Base-by-base conservation (phyloP, 2,888 invertebrate species). In the Tetanocera ferruginea region DNA sequence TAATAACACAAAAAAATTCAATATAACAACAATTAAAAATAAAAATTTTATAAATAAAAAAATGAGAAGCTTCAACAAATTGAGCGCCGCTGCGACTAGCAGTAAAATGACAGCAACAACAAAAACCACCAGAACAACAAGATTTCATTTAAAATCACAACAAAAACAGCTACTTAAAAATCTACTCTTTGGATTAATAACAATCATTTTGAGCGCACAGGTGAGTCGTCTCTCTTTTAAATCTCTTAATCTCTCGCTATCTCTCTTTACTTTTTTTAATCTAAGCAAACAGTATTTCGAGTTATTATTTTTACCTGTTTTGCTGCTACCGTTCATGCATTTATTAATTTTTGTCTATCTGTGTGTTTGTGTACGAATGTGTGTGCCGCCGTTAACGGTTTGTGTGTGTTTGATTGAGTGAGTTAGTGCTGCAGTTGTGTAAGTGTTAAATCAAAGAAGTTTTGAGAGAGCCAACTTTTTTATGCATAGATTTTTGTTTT, bases 181-280 rank as follows among this genome's bases (percentile, higher is more conserved):
- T 79, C 78, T 83, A 64, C 83, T 83, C 79, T 80, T 82, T 80
- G 82, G 81, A 81, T 82, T 83, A 80, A 81, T 83, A 78, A 82
- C 82, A 81, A 78, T 80, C 73, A 80, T 79, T 74, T 76, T 81
- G 77, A 82, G 80, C 76, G 77, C 82, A 82, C 82, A 83, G 82
- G 83, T 83, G 79, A 83, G 82, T 80, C n/a, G 3, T 66, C 11
- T 31, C 64, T 66, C 19, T 25, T 60, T 23, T 23, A 1, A 60
- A 9, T 6, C 25, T 23, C 23, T 60, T 60, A 23, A 60, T 55
- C 34, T 66, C 34, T 66, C 64, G n/a, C 23, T 57, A 23, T 64
- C n/a, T 31, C 31, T 31, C 31, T 1, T 64, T 31, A 2, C 4
- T n/a, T 37, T 8, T 66, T 37, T 60, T 28, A 9, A 60, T n/a